phyloP scores from a whole-genome alignment of 2,797 vertebrate species.

The Uromys caudimaculatus region DNA sequence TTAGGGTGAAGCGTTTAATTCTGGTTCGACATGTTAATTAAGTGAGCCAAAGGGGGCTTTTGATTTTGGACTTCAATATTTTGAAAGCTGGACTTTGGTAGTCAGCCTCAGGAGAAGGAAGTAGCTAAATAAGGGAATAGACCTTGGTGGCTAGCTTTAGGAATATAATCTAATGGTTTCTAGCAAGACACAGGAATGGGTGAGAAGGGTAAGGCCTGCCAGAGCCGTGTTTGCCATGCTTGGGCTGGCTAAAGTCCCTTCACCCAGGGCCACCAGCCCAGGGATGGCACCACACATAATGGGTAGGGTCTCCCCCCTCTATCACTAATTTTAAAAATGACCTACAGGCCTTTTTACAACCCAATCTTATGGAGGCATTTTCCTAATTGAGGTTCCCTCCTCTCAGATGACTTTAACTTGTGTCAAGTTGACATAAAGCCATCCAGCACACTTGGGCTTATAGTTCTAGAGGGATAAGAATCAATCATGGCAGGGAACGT shows the following conservation, averaged over 20 bases:
- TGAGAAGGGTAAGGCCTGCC: neutral
- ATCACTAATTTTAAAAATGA: neutral
- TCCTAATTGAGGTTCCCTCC: neutral
- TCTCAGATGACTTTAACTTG: neutral
- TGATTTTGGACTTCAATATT: neutral
- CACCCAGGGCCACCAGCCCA: neutral
- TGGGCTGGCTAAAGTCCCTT: neutral
- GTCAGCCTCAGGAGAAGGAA: neutral
- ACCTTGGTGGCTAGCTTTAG: neutral
- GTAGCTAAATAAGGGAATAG: neutral
- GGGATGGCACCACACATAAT: neutral
- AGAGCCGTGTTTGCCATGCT: neutral
- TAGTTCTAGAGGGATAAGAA: neutral
- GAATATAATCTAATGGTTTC: neutral
- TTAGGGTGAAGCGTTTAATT: neutral
- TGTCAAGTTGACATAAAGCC: neutral
- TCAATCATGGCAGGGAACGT: neutral
- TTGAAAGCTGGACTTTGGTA: neutral
- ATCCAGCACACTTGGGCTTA: neutral
- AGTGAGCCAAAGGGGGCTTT: neutral
- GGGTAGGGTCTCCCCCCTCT: neutral
- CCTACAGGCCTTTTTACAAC: neutral
- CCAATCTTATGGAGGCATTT: neutral
- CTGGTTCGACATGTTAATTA: neutral
- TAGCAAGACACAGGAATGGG: neutral